Base-by-base conservation (phyloP, 1,140 invertebrate species). In the Caenorhabditis briggsae region DNA sequence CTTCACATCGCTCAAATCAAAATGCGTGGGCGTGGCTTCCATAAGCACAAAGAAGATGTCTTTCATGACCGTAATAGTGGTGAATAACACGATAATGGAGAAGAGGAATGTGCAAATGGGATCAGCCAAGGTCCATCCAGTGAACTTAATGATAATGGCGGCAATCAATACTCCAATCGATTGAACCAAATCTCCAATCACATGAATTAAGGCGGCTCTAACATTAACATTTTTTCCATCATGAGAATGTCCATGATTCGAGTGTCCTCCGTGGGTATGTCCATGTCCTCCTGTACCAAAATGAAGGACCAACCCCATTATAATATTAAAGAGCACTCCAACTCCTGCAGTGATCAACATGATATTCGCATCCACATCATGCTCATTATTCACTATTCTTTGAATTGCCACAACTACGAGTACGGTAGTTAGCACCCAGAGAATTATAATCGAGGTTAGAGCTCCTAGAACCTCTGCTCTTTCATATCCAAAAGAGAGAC, bases 61-160 rank as follows among this genome's bases (percentile, higher is more conserved):
- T 92, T 95, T 95, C 88, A 99, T 95, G 89, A 99, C 97, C 25
- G 95, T 95, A 89, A 98, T 95, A 0, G 97, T 99, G 23, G 97
- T 99, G 85, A 96, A 94, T 7, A 99, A 94, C 18, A 99, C 97
- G 89, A 99, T 94, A 20, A 98, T 92, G 0, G 97, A 98, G 93
- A 99, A 99, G 5, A 98, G 90, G 93, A 98, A 98, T 6, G 97
- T 99, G 93, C 97, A 99, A 92, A 99, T 97, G 14, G 97, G 97
- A 94, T 99, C 97, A 11, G 97, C 96, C 83, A 99, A 95, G 84
- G 94, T 94, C 95, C 95, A 98, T 33, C 95, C 94, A 46, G 96
- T 95, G 90, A 95, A 96, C 93, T 96, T 98, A 88, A 99, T 98
- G n/a, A 98, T 94, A 59, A 97, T 91, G 11, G 97, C 96, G 0